Base-by-base conservation (phyloP, 2,888 invertebrate genomes). In the Tachina fera region DNA sequence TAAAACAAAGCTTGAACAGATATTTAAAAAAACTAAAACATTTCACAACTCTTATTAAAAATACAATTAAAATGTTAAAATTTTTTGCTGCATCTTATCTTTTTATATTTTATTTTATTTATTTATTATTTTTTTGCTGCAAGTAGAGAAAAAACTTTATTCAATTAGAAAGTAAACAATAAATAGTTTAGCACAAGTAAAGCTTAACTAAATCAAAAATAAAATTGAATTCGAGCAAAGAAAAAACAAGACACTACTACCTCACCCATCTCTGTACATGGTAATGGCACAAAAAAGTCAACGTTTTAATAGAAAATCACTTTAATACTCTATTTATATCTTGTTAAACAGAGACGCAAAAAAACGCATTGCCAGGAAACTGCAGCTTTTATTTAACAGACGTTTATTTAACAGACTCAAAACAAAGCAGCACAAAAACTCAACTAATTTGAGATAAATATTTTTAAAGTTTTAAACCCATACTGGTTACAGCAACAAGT, bases 241-340 rank as follows among this genome's bases (percentile, higher is more conserved):
- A 65, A 79, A 63, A 53, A 63, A 56, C n/a, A 47, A 72, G 13
- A 4, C 67, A 67, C 70, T 75, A 78, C 70, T 75, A 78, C 87
- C 87, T 81, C 87, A 82, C 87, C 87, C 87, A 87, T 83, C 84
- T 83, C 87, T 83, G 76, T 76, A 83, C 77, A 87, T 87, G 87
- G 87, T 70, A 63, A 80, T 80, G 71, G 72, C 72, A 83, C 84
- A 87, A 87, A 87, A 87, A 87, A n/a, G 87, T 79, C 84, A 83
- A 87, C 83, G 82, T 84, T 84, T 84, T 87, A 82, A 79, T 84
- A 82, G 82, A 79, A 84, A 83, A 84, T 87, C 87, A 78, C 78
- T 87, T 84, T 65, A 74, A 63, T 79, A 82, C 77, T 72, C 70
- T 83, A 80, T 74, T 74, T 84, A 63, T 80, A 80, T 43, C 81